Evolutionary conservation across 2,113 vertebrate genomes (phyloP).

Genomic region (Onychostoma macrolepis): DNA sequence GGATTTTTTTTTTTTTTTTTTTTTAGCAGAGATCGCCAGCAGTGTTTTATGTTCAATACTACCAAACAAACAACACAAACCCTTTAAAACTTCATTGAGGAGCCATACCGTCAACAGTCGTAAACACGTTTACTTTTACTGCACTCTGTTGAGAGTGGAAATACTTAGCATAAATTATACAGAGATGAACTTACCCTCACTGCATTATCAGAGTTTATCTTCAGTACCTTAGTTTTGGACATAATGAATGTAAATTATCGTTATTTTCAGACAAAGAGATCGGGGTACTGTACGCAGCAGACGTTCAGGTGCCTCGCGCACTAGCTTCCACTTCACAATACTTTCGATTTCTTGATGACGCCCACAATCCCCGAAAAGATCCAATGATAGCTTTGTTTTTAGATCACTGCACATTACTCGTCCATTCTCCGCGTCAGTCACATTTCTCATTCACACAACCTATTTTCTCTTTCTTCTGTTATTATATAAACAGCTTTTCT

Average conservation of each 20-base stretch:
- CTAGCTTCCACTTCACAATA: neutral
- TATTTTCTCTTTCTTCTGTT: no score
- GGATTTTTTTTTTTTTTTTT: neutral
- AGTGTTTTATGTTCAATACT: neutral
- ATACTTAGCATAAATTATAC: neutral
- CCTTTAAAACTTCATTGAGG: neutral
- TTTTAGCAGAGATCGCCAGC: neutral
- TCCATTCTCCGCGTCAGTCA: no score
- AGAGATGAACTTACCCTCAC: conserved; percentile 9
- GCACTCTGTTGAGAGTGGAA: neutral
- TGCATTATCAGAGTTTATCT: conserved; percentile 32
- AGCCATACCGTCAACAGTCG: no score
- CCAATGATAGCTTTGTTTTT: neutral
- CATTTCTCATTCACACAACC: neutral
- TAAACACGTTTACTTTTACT: neutral
- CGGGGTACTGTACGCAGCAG: neutral
- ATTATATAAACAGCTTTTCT: no score
- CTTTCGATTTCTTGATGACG: conserved; percentile 21
- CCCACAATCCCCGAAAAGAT: neutral
- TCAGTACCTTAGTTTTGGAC: neutral
- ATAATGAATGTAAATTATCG: neutral
- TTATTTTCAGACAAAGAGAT: neutral
- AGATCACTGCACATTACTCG: no score
- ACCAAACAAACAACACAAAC: neutral
- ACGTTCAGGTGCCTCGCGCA: neutral